phyloP scores from a whole-genome alignment of 1,140 invertebrate genomes.

The Triops longicaudatus region DNA sequence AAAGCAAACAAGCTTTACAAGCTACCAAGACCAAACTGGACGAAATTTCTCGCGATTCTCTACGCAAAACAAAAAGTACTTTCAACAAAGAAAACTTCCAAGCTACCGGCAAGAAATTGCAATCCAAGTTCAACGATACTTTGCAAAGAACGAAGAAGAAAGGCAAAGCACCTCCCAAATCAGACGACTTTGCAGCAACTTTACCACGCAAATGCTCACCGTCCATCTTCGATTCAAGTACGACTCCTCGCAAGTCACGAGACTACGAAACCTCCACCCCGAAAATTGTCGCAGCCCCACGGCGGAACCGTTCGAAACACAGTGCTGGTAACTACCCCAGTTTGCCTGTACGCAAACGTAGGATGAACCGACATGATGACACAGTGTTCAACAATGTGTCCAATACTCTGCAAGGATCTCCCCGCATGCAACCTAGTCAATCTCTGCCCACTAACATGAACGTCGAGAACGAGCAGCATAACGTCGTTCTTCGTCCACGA shows the following conservation, averaged over 20 bases:
- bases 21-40: conserved; percentile 23
- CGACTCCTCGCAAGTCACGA: background rate
- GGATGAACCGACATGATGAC: background rate
- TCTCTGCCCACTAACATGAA: background rate
- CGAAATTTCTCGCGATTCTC: background rate
- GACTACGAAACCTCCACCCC: conserved; percentile 20
- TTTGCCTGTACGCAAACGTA: background rate
- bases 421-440: background rate
- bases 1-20: conserved; percentile 21
- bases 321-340: background rate
- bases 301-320: conserved; percentile 3
- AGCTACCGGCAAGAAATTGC: background rate
- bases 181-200: conserved; percentile 17
- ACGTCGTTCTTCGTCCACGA: conserved; percentile 23
- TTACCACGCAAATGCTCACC: background rate
- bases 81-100: background rate
- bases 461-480: conserved; percentile 17
- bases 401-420: background rate
- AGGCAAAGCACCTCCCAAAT: background rate
- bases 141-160: conserved; percentile 11
- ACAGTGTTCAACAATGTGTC: background rate
- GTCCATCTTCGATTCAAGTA: conserved; percentile 3
- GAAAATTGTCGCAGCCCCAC: background rate
- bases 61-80: conserved; percentile 17
- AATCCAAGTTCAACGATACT: background rate